phyloP scores from a whole-genome alignment of 2,113 vertebrate species.

The Silurus asotus region DNA sequence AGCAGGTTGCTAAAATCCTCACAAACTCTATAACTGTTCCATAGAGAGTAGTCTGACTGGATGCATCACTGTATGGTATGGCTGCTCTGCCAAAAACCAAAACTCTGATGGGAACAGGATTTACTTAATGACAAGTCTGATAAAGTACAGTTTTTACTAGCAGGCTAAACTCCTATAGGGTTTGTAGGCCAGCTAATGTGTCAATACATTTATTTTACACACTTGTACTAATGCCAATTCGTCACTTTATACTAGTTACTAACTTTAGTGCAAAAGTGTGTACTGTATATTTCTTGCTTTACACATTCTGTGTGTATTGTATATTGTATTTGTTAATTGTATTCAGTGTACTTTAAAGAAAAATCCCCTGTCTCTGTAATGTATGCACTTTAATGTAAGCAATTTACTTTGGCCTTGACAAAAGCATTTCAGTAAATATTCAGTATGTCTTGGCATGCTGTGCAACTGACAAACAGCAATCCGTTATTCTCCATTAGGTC shows the following conservation, averaged over 20 bases:
- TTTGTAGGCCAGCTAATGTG: neutral
- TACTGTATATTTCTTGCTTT: neutral
- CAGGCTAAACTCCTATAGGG: neutral
- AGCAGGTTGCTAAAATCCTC: no score
- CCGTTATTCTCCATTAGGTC: neutral
- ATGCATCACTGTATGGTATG: no score
- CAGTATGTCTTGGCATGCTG: neutral
- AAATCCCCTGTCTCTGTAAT: neutral
- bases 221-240: neutral
- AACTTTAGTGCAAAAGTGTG: neutral
- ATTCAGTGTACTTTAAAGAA: neutral
- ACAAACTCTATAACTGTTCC: neutral
- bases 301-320: neutral
- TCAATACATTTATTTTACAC: neutral
- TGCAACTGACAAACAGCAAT: neutral
- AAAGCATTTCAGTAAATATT: neutral
- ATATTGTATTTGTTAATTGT: neutral
- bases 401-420: neutral
- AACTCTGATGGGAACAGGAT: no score
- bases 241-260: neutral
- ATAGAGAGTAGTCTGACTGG: no score
- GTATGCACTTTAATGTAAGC: neutral
- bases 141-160: neutral
- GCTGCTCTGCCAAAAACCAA: no score
- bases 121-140: no score